These are phyloP conservation scores for Cygnus atratus DNA, from an alignment of 2,113 vertebrate genomes.

Conservation along the genomic window DNA sequence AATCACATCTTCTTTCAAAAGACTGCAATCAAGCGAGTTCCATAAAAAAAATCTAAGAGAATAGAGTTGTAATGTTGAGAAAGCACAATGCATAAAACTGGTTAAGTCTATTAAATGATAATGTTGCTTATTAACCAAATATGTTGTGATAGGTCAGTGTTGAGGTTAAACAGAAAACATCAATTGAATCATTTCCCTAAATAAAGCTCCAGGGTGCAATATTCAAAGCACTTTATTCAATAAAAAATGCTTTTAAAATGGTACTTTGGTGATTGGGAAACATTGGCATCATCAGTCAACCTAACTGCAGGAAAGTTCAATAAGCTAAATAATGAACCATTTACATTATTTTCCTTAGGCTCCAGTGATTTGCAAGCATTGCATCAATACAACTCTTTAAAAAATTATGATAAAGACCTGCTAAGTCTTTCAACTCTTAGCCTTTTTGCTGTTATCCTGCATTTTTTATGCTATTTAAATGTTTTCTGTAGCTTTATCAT, in stretches of 20 bases:
- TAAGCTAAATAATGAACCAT: constrained; percentile 83
- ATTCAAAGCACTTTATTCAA: constrained; percentile 81
- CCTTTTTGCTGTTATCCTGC: constrained; percentile 9
- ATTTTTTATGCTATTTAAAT: constrained; percentile 43
- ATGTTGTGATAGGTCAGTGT: constrained; percentile 72
- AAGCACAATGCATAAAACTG: neutral
- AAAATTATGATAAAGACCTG: constrained; percentile 87
- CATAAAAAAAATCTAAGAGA: neutral
- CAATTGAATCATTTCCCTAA: constrained; percentile 77
- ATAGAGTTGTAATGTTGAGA: neutral
- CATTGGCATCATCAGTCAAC: constrained; percentile 77
- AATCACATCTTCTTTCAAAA: neutral
- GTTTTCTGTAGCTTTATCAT: constrained; percentile 25
- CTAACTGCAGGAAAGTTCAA: constrained; percentile 79
- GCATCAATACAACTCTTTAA: constrained; percentile 80
- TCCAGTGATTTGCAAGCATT: constrained; percentile 75
- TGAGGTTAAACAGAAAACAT: constrained; percentile 78
- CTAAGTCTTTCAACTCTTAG: constrained; percentile 52
- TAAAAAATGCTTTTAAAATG: constrained; percentile 82
- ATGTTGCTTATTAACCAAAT: constrained; percentile 73
- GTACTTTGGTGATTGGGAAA: constrained; percentile 78
- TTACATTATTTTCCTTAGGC: constrained; percentile 80
- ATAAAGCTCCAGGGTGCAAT: constrained; percentile 82
- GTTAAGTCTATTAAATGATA: constrained; percentile 60
- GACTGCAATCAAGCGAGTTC: neutral